Conservation (phyloP, 2,888 invertebrate species). For the Tupiocoris notatus region DNA sequence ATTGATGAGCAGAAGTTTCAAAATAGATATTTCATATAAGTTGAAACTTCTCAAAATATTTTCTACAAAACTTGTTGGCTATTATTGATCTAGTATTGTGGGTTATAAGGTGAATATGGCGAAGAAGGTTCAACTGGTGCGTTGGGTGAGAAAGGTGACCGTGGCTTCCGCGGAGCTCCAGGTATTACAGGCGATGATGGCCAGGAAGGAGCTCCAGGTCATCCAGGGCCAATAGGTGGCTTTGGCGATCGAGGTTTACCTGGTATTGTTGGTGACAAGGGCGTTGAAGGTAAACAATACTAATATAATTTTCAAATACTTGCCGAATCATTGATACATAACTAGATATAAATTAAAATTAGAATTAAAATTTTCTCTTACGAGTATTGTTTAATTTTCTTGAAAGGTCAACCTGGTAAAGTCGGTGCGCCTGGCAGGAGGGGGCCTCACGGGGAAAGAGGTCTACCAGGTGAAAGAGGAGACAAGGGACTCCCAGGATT, state of each 20-base stretch:
- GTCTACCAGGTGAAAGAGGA: conserved; percentile 58
- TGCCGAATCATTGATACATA: no score
- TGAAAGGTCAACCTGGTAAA: conserved; percentile 54
- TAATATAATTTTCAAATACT: no score
- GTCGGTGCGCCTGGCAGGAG: conserved; percentile 54
- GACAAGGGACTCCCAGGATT: conserved; percentile 32
- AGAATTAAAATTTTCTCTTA: no score
- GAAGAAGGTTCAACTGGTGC: conserved; percentile 17
- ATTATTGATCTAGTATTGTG: no score
- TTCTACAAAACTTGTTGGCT: no score
- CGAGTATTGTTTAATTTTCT: conserved; percentile 37
- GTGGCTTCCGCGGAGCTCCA: conserved; percentile 49
- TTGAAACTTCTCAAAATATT: no score
- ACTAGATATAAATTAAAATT: no score
- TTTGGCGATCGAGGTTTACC: conserved; percentile 46
- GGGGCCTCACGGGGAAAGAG: conserved; percentile 58
- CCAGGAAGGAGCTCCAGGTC: conserved; percentile 54
- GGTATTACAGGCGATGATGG: conserved; percentile 56
- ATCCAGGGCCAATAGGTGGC: conserved; percentile 56
- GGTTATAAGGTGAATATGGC: conserved; percentile 39
- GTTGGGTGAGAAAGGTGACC: conserved; percentile 24
- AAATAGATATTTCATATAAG: no score
- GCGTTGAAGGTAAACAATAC: conserved; percentile 5
- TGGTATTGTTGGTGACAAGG: conserved; percentile 53
- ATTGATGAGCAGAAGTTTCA: no score